Evolutionary conservation across 1,140 invertebrate genomes (phyloP).

Genomic region (Cydia strobilella): DNA sequence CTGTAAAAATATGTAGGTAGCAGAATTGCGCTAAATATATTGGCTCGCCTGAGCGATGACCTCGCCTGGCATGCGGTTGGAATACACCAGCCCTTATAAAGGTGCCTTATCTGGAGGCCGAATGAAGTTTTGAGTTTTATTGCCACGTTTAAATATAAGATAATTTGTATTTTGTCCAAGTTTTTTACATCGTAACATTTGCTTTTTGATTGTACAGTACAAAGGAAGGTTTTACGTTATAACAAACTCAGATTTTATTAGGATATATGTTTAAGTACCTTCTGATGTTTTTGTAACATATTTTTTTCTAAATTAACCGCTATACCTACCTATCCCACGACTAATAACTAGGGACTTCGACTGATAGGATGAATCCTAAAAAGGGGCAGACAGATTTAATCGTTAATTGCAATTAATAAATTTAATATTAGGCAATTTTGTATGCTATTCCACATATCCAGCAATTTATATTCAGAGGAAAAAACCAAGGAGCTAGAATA

Average conservation of each 20-base stretch:
- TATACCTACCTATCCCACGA: too few species aligned
- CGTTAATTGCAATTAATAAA: too few species aligned
- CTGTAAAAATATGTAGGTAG: background rate
- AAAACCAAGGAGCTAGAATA: too few species aligned
- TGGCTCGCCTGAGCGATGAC: background rate
- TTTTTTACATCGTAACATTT: background rate
- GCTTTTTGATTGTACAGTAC: background rate
- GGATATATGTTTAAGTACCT: too few species aligned
- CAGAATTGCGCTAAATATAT: background rate
- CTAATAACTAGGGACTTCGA: too few species aligned
- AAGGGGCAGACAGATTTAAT: too few species aligned
- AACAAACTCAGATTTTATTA: background rate
- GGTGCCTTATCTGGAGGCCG: slow-evolving; percentile 40
- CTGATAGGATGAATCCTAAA: too few species aligned
- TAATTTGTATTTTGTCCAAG: slow-evolving; percentile 12
- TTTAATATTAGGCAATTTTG: too few species aligned
- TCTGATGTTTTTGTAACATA: too few species aligned
- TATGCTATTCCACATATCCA: too few species aligned
- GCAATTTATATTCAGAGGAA: too few species aligned
- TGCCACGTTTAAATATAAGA: slow-evolving; percentile 43
- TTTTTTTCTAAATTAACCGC: too few species aligned
- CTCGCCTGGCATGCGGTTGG: background rate
- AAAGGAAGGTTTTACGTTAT: background rate
- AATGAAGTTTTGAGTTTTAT: slow-evolving; percentile 41
- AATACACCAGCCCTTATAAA: slow-evolving; percentile 40